Percentiles rank a stretch among this genome's conserved stretches.
Conservation (phyloP, 2,113 vertebrate genomes). For the Gnathonemus longibarbis region DNA sequence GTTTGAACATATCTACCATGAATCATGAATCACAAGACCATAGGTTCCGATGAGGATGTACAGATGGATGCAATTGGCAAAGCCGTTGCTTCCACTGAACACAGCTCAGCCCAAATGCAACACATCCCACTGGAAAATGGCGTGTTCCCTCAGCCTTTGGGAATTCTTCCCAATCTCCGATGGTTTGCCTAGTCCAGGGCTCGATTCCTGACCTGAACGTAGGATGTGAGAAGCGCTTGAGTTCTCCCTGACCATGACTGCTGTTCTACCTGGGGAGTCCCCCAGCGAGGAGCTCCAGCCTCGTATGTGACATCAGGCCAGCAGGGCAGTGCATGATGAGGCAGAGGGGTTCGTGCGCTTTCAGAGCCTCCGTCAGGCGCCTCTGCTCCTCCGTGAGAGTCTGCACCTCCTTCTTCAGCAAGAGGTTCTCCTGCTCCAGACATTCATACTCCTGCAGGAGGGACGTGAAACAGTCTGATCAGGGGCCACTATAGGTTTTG, state of each 20-base stretch:
- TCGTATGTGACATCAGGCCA: constrained; percentile 61
- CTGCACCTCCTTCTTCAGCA: constrained; percentile 78
- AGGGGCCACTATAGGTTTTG: too few species aligned
- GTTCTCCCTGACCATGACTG: not conserved
- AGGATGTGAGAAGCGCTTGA: not conserved
- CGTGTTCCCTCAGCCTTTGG: not conserved
- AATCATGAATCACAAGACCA: not conserved
- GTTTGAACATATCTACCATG: not conserved
- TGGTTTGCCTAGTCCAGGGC: not conserved
- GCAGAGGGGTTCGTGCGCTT: constrained; percentile 77
- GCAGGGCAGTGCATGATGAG: constrained; percentile 70
- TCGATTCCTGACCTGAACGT: not conserved
- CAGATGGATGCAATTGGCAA: not conserved
- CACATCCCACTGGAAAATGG: not conserved
- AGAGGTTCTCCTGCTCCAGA: constrained; percentile 79
- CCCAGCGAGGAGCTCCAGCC: constrained; percentile 46
- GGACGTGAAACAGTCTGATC: not conserved
- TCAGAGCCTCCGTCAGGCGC: constrained; percentile 68
- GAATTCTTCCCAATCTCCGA: not conserved
- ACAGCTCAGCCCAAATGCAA: not conserved
- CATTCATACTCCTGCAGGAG: constrained; percentile 72
- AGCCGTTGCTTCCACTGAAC: not conserved
- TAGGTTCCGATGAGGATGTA: not conserved
- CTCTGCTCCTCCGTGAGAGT: constrained; percentile 80
- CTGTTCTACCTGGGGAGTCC: constrained; percentile 53